Conservation (phyloP, 2,113 vertebrate species). For the Gasterosteus nipponicus region DNA sequence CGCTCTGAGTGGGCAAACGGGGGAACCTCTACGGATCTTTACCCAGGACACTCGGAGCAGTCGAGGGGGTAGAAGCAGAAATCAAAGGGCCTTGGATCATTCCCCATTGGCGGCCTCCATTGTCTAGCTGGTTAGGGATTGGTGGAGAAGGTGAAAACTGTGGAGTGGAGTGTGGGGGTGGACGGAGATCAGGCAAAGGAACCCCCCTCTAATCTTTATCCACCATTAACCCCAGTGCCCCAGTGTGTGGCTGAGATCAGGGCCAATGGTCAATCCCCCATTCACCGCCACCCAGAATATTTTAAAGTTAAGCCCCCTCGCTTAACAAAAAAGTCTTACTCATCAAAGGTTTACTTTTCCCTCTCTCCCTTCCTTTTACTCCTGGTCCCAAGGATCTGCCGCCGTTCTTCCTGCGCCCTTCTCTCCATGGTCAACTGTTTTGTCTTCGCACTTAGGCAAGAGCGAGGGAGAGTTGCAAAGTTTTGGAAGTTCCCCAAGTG, state of each 20-base stretch:
- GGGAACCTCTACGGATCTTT: constrained; percentile 80
- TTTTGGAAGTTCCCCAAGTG: constrained; percentile 71
- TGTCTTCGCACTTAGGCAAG: constrained; percentile 61
- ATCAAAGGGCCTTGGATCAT: constrained; percentile 77
- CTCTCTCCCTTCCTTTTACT: constrained; percentile 49
- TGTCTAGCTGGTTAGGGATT: constrained; percentile 80
- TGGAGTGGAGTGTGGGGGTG: constrained; percentile 61
- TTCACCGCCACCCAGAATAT: constrained; percentile 82
- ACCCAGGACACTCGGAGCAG: constrained; percentile 75
- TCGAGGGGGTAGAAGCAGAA: constrained; percentile 69
- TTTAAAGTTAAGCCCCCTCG: constrained; percentile 83
- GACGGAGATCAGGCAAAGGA: constrained; percentile 73
- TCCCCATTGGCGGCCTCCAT: constrained; percentile 78
- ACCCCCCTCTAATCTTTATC: constrained; percentile 82
- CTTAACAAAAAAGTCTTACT: constrained; percentile 81
- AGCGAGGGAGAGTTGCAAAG: constrained; percentile 47
- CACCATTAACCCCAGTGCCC: constrained; percentile 83
- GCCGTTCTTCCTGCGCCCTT: constrained; percentile 38
- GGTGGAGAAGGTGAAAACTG: constrained; percentile 73
- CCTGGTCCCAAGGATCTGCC: constrained; percentile 60
- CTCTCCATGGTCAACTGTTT: constrained; percentile 67
- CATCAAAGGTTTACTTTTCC: constrained; percentile 80
- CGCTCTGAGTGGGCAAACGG: constrained; percentile 69
- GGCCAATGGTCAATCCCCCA: constrained; percentile 85
- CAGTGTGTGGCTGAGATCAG: constrained; percentile 82